Percentiles rank a stretch among this genome's conserved stretches.
Conservation (phyloP, 1,140 invertebrate species). For the Drosophila ohnishii region DNA sequence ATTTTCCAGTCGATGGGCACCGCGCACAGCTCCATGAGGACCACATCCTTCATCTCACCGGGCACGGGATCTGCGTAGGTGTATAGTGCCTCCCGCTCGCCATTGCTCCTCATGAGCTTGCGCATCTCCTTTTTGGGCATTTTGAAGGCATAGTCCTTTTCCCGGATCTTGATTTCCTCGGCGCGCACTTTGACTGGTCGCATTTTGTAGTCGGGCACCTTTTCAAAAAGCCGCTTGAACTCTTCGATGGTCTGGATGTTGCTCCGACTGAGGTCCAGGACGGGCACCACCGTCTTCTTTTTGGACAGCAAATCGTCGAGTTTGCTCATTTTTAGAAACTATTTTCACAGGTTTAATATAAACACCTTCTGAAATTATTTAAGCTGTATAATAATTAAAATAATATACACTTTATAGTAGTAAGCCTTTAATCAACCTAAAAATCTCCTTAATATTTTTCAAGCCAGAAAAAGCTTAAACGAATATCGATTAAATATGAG, state of each 20-base stretch:
- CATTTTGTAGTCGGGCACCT: conserved; percentile 95
- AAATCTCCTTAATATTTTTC: neutral
- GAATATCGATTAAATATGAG: conserved; percentile 52
- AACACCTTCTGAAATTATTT: too few species aligned
- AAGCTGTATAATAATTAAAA: too few species aligned
- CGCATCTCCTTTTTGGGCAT: conserved; percentile 76
- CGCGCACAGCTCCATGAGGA: conserved; percentile 89
- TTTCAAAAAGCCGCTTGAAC: conserved; percentile 91
- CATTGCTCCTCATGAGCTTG: conserved; percentile 68
- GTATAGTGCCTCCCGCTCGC: conserved; percentile 72
- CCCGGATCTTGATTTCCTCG: conserved; percentile 88
- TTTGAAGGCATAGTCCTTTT: conserved; percentile 85
- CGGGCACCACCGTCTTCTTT: conserved; percentile 91
- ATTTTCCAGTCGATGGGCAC: conserved; percentile 97
- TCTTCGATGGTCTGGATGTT: conserved; percentile 90
- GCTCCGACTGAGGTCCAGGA: conserved; percentile 92
- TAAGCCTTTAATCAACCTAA: too few species aligned
- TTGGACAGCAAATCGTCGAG: conserved; percentile 91
- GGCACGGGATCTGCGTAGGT: conserved; percentile 91
- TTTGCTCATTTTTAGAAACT: conserved; percentile 84
- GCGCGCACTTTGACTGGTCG: conserved; percentile 90
- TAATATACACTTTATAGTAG: too few species aligned
- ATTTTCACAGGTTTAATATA: neutral
- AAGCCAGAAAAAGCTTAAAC: neutral
- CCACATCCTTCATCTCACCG: conserved; percentile 88